These are phyloP conservation scores for Pyrochroa serraticornis DNA, from an alignment of 2,888 invertebrate species.

Conservation along the genomic window DNA sequence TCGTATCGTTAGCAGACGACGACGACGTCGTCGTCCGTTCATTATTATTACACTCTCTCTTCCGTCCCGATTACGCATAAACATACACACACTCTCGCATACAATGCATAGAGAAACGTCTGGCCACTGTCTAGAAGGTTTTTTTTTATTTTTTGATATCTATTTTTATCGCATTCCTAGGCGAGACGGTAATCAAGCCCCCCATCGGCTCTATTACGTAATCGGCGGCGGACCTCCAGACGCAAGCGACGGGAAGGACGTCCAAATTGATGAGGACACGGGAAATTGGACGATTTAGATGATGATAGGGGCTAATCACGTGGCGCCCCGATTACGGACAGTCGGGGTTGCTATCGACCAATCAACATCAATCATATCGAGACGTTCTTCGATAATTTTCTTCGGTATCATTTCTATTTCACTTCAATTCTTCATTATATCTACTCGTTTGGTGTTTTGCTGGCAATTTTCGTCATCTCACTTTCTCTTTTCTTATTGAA, in stretches of 20 bases:
- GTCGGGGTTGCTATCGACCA: constrained; percentile 23
- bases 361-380: constrained; percentile 25
- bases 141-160: constrained; percentile 14
- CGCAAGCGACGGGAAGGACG: too few species aligned
- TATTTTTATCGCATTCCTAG: constrained; percentile 28
- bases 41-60: constrained; percentile 21
- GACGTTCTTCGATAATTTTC: too few species aligned
- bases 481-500: too few species aligned
- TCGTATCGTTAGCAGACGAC: not conserved
- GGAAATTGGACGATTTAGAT: too few species aligned
- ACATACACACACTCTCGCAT: constrained; percentile 7
- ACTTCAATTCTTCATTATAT: too few species aligned
- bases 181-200: constrained; percentile 24
- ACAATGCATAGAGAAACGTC: constrained; percentile 16
- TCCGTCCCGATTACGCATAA: constrained; percentile 30
- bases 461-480: too few species aligned
- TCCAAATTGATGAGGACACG: too few species aligned
- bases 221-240: constrained; percentile 9
- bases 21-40: constrained; percentile 10
- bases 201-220: constrained; percentile 19
- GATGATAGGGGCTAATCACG: too few species aligned
- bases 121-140: constrained; percentile 30
- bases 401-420: too few species aligned
- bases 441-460: too few species aligned
- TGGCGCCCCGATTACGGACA: too few species aligned